phyloP scores from a whole-genome alignment of 2,797 vertebrate species.

The Anguilla pacifica region DNA sequence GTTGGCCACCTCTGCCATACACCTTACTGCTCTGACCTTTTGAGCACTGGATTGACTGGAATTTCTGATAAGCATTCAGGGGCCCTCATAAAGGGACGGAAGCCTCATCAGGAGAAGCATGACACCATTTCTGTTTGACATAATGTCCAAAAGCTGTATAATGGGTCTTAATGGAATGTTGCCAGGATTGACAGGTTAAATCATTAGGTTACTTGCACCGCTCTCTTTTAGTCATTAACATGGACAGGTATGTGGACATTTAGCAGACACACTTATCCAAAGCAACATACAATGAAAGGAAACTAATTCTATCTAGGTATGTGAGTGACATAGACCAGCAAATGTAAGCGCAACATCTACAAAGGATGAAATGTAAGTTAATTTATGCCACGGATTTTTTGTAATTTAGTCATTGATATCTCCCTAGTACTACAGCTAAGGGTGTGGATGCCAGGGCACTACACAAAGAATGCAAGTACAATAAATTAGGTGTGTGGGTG shows the following conservation, averaged over 20 bases:
- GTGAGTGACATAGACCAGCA: too few species aligned
- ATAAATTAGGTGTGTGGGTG: too few species aligned
- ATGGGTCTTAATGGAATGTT: constrained; percentile 32
- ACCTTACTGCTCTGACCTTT: neutral
- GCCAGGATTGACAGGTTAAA: constrained; percentile 28
- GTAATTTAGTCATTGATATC: too few species aligned
- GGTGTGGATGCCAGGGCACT: too few species aligned
- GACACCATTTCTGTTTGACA: constrained; percentile 43
- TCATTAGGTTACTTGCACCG: constrained; percentile 27
- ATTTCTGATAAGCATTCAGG: constrained; percentile 23
- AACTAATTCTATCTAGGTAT: too few species aligned
- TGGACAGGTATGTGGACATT: neutral
- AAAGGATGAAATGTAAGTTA: too few species aligned
- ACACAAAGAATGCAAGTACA: too few species aligned
- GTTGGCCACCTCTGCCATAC: neutral
- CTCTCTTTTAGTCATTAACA: constrained; percentile 32
- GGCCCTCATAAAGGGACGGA: constrained; percentile 47
- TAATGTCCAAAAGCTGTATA: constrained; percentile 31
- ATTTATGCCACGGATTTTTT: too few species aligned
- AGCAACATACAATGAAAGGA: too few species aligned
- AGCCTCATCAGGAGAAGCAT: constrained; percentile 1
- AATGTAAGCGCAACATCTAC: too few species aligned
- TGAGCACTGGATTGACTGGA: neutral
- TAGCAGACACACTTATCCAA: too few species aligned
- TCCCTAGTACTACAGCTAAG: too few species aligned